Percentiles rank a stretch among this genome's conserved stretches.
These are phyloP conservation scores for Siphamia tubifer DNA, from an alignment of 2,113 vertebrate species.

Conservation along the genomic window DNA sequence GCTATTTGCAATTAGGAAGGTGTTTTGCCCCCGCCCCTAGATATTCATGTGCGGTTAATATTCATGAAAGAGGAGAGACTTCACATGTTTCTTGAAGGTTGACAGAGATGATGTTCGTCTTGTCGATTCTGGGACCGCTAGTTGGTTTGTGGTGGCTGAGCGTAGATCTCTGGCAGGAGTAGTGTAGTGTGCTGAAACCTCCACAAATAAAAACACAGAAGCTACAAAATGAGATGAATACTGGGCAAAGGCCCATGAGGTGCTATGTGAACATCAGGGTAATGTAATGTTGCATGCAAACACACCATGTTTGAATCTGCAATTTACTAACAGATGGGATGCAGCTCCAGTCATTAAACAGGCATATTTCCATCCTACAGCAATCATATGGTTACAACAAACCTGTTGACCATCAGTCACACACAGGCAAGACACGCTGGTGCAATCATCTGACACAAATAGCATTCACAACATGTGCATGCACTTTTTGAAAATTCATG, in stretches of 20 bases:
- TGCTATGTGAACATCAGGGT: conserved; percentile 14
- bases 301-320: conserved; percentile 3
- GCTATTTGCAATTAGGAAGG: too few species aligned
- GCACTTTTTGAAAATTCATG: background rate
- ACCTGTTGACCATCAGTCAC: conserved; percentile 18
- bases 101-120: too few species aligned
- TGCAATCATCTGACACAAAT: background rate
- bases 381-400: conserved; percentile 8
- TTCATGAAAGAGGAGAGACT: too few species aligned
- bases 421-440: background rate
- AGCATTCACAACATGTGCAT: background rate
- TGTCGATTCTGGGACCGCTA: too few species aligned
- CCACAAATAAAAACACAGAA: background rate
- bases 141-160: too few species aligned
- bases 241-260: conserved; percentile 10
- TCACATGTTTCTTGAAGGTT: too few species aligned
- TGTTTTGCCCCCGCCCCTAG: too few species aligned
- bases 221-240: conserved; percentile 16
- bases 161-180: too few species aligned
- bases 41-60: too few species aligned
- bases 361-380: conserved; percentile 10
- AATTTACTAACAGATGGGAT: conserved; percentile 36
- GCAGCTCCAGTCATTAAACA: conserved; percentile 20
- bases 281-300: conserved; percentile 34
- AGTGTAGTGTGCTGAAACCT: background rate